Evolutionary conservation across 2,797 vertebrate species (phyloP).

Genomic region (Limosa lapponica): DNA sequence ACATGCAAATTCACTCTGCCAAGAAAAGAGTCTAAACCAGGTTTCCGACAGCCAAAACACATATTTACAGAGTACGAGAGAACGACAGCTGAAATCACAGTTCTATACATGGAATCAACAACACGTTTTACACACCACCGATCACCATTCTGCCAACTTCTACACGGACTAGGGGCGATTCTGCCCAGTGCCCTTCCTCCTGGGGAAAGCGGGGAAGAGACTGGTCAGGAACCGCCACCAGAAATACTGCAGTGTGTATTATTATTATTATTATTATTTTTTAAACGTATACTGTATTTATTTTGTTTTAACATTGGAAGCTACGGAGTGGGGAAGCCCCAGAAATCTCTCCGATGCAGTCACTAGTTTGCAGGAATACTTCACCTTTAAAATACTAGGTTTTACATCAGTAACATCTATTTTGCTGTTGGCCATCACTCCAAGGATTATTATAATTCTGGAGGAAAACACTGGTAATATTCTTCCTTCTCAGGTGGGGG

Average conservation of each 20-base stretch:
- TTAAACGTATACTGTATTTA: conserved; percentile 64
- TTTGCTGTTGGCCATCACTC: conserved; percentile 59
- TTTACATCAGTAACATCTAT: conserved; percentile 60
- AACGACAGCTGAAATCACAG: conserved; percentile 78
- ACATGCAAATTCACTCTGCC: conserved; percentile 77
- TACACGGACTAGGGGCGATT: conserved; percentile 60
- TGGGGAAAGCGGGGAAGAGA: conserved; percentile 24
- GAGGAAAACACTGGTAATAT: conserved; percentile 53
- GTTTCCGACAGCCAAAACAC: conserved; percentile 77
- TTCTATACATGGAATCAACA: conserved; percentile 78
- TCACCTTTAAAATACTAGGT: conserved; percentile 59
- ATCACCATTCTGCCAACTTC: conserved; percentile 76
- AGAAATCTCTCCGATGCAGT: conserved; percentile 57
- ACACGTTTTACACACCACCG: conserved; percentile 74
- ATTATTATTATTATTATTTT: conserved; percentile 10
- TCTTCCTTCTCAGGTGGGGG: conserved; percentile 46
- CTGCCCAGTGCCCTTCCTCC: conserved; percentile 54
- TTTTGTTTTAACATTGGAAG: conserved; percentile 71
- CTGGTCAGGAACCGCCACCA: conserved; percentile 64
- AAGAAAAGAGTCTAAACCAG: conserved; percentile 77
- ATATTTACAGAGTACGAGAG: conserved; percentile 77
- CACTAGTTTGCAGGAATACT: conserved; percentile 65
- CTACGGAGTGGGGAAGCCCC: conserved; percentile 70
- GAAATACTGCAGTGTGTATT: conserved; percentile 76
- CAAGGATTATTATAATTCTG: conserved; percentile 17